phyloP scores from a whole-genome alignment of 1,140 invertebrate species.

The Ylistrum balloti region DNA sequence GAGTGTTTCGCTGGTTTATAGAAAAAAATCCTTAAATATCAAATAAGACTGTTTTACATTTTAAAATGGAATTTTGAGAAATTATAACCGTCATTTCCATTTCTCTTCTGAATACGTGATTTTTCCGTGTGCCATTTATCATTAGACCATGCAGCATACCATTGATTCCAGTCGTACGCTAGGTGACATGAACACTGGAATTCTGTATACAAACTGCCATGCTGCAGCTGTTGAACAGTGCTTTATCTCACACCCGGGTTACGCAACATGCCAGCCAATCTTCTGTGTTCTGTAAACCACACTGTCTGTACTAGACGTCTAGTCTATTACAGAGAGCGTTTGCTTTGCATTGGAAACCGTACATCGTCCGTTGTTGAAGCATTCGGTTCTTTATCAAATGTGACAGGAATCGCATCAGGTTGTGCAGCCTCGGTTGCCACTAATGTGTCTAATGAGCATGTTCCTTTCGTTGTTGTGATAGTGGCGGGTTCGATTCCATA shows the following conservation, averaged over 20 bases:
- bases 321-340: background rate
- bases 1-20: background rate
- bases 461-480: background rate
- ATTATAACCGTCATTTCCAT: background rate
- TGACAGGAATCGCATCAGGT: background rate
- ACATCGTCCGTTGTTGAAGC: background rate
- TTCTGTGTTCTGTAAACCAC: background rate
- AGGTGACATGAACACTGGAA: background rate
- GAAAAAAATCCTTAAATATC: too few relatives aligned
- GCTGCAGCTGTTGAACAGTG: background rate
- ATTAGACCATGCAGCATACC: background rate
- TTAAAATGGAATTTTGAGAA: background rate
- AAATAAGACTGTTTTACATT: background rate
- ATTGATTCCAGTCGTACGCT: background rate
- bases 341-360: background rate
- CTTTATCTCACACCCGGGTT: background rate
- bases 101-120: background rate
- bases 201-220: background rate
- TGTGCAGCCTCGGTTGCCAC: background rate
- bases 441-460: background rate
- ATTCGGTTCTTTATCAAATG: background rate
- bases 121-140: background rate
- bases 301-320: background rate
- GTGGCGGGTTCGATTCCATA: slow-evolving; percentile 7
- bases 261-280: background rate